Evolutionary conservation across 2,888 invertebrate species (phyloP), one percentile per base, ranked within the genome.

Genomic region (Andrena trimmerana): DNA sequence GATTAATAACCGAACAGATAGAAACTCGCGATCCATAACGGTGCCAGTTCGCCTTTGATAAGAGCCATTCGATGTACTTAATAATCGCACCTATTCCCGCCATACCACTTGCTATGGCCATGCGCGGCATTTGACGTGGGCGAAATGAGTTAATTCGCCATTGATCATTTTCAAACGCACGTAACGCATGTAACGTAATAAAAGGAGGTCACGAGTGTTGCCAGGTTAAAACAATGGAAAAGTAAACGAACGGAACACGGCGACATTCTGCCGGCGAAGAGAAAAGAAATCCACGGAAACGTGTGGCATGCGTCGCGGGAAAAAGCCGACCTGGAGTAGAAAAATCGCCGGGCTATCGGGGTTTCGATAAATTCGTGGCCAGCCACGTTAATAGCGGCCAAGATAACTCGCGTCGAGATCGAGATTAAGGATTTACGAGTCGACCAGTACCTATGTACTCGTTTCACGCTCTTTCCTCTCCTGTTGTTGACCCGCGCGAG

Each of bases 1-100:
- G 84, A 84, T 84, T 84, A 85, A 85, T 83, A 75, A 82, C 66
- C 73, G 70, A 59, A 59, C 72, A 86, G 86, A 86, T 86, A 88
- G 83, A 83, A 89, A 87, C 78, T 78, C 77, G 78, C 77, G 74
- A 59, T 63, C 74, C 54, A 77, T 78, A 88, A 88, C 83, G 80
- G 81, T 62, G 60, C 42, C 36, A 88, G 66, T 88, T 85, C 73
- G 81, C 76, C 74, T 85, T 83, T 80, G 83, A 85, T 88, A 88
- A 86, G 79, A 82, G 67, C 82, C 71, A 80, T 77, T 80, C 63
- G 65, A 65, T 60, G 42, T 42, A 42, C 42, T 42, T 42, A 20
- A 20, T 20, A 20, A 20, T 20, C 20, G 20, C 20, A 20, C 20
- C 20, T 20, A 20, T 20, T 20, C 20, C 20, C 20, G 20, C 20